phyloP scores from a whole-genome alignment of 2,113 vertebrate species.

The Pycnonotus jocosus region DNA sequence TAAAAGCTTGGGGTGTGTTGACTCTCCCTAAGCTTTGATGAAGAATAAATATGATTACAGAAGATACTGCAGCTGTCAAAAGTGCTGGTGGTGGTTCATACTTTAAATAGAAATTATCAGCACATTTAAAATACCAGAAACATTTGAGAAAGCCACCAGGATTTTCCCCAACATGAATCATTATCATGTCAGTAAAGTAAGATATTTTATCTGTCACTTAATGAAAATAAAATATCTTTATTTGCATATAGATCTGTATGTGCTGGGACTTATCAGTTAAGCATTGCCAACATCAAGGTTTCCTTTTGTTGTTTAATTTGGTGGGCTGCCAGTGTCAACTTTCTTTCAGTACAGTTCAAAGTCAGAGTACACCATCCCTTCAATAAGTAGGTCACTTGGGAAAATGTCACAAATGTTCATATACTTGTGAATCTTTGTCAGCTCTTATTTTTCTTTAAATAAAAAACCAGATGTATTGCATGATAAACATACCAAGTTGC shows the following conservation, averaged over 20 bases:
- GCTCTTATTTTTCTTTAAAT: not conserved
- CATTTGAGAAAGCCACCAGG: not conserved
- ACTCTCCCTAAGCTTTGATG: not conserved
- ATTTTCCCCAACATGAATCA: slow-evolving; percentile 2
- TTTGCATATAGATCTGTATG: not conserved
- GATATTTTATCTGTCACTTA: not conserved
- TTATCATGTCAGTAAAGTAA: not conserved
- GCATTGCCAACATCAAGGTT: not conserved
- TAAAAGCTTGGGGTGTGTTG: not conserved
- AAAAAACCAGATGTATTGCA: not conserved
- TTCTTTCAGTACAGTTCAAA: not conserved
- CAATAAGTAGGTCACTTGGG: not conserved
- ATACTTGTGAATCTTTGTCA: not conserved
- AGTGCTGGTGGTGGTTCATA: not conserved
- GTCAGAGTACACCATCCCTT: not conserved
- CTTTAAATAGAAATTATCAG: slow-evolving; percentile 8
- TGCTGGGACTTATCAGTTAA: not conserved
- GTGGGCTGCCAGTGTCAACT: not conserved
- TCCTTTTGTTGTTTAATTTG: not conserved
- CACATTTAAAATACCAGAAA: not conserved
- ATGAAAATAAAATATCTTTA: not conserved
- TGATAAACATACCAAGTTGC: not conserved
- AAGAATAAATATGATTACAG: slow-evolving; percentile 14
- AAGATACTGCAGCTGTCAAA: slow-evolving; percentile 21
- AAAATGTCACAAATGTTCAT: not conserved